Percentiles rank a stretch among this genome's conserved stretches.
Evolutionary conservation across 2,888 invertebrate species (phyloP).

Genomic region (Dryadula phaetusa): DNA sequence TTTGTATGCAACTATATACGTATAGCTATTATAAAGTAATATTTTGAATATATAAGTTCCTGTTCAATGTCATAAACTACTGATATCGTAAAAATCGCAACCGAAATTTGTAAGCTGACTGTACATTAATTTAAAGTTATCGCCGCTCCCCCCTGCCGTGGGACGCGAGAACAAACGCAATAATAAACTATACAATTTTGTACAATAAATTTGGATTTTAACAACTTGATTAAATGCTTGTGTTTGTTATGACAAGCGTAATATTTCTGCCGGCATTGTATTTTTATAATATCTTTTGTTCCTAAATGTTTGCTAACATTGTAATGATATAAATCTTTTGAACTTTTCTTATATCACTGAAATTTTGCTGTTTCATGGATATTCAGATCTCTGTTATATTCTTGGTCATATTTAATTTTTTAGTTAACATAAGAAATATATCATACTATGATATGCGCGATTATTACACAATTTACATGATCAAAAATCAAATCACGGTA

Average conservation of each 20-base stretch:
- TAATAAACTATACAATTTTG: conserved; percentile 68
- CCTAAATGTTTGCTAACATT: not conserved
- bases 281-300: conserved; percentile 24
- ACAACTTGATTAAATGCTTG: conserved; percentile 65
- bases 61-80: conserved; percentile 29
- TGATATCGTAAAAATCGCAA: conserved; percentile 69
- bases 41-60: not conserved
- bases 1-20: too few species aligned
- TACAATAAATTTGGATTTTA: conserved; percentile 66
- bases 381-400: too few species aligned
- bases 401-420: too few species aligned
- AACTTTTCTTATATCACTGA: too few species aligned
- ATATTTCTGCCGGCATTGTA: conserved; percentile 24
- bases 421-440: too few species aligned
- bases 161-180: conserved; percentile 65
- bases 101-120: conserved; percentile 73
- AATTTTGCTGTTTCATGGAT: too few species aligned
- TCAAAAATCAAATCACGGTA: too few species aligned
- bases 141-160: conserved; percentile 62
- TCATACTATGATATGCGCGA: too few species aligned
- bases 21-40: not conserved
- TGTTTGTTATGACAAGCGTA: conserved; percentile 49
- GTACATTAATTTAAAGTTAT: conserved; percentile 79
- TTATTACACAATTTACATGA: too few species aligned
- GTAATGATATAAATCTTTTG: not conserved